Evolutionary conservation across 2,113 vertebrate genomes (phyloP).

Genomic region (Nicator chloris): DNA sequence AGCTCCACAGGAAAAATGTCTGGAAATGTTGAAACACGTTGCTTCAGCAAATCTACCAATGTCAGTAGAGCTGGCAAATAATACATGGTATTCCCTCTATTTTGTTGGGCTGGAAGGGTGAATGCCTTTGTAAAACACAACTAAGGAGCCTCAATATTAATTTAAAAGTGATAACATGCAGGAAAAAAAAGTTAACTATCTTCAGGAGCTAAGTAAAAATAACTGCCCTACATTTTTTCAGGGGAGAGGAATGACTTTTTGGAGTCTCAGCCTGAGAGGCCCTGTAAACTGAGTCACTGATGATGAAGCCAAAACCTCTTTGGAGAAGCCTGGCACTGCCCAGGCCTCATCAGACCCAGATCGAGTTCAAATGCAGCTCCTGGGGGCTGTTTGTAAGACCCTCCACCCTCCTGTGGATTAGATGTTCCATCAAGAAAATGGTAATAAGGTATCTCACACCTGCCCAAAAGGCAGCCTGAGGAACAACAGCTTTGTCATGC

Average conservation of each 20-base stretch:
- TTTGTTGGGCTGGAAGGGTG: neutral
- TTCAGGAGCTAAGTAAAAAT: constrained; percentile 1
- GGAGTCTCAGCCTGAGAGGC: neutral
- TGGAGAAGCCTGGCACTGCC: neutral
- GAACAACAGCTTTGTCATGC: neutral
- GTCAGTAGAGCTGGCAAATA: neutral
- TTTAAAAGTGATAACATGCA: neutral
- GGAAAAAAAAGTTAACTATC: neutral
- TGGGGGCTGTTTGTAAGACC: neutral
- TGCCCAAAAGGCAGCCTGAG: neutral
- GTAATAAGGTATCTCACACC: neutral
- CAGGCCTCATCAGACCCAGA: neutral
- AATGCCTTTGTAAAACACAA: neutral
- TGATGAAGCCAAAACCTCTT: neutral
- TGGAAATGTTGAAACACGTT: neutral
- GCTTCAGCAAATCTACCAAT: neutral
- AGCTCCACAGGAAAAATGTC: constrained; percentile 10
- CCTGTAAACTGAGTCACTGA: neutral
- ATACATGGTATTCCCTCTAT: neutral
- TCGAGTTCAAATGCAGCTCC: neutral
- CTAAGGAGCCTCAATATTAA: neutral
- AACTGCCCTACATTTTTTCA: constrained; percentile 5
- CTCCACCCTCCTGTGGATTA: neutral
- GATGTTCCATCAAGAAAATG: neutral
- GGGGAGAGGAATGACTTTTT: neutral